phyloP scores from a whole-genome alignment of 2,888 invertebrate genomes.

The Thera britannica region DNA sequence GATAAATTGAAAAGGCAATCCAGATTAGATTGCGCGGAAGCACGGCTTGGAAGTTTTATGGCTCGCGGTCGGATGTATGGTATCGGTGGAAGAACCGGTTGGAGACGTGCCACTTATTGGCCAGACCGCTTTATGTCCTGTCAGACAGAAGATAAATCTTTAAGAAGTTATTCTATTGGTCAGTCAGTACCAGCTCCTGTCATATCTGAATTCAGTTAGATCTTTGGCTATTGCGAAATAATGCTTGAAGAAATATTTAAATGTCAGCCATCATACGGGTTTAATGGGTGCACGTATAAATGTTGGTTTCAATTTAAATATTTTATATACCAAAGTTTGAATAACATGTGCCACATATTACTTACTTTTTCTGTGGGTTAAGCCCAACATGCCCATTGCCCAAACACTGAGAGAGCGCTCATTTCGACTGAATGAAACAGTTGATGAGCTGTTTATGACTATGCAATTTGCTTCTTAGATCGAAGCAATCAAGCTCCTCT shows the following conservation, averaged over 20 bases:
- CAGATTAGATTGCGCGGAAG: slow-evolving; percentile 28
- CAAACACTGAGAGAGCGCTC: slow-evolving; percentile 16
- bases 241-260: slow-evolving; percentile 5
- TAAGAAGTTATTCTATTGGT: slow-evolving; percentile 27
- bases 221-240: slow-evolving; percentile 5
- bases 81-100: slow-evolving; percentile 41
- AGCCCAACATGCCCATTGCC: neutral
- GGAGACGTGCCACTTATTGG: slow-evolving; percentile 41
- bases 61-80: slow-evolving; percentile 38
- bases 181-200: slow-evolving; percentile 30
- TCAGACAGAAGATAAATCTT: slow-evolving; percentile 24
- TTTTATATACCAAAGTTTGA: neutral
- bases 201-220: slow-evolving; percentile 20
- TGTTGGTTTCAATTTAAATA: slow-evolving; percentile 23
- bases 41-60: slow-evolving; percentile 39
- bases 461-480: slow-evolving; percentile 68
- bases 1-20: slow-evolving; percentile 24
- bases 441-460: slow-evolving; percentile 29
- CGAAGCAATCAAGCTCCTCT: slow-evolving; percentile 60
- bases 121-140: slow-evolving; percentile 38
- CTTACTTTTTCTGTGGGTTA: neutral
- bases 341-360: too few relatives aligned
- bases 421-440: slow-evolving; percentile 26
- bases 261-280: slow-evolving; percentile 4
- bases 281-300: slow-evolving; percentile 9